Evolutionary conservation across 2,797 vertebrate species (phyloP).

Genomic region (Lepilemur ruficaudatus): DNA sequence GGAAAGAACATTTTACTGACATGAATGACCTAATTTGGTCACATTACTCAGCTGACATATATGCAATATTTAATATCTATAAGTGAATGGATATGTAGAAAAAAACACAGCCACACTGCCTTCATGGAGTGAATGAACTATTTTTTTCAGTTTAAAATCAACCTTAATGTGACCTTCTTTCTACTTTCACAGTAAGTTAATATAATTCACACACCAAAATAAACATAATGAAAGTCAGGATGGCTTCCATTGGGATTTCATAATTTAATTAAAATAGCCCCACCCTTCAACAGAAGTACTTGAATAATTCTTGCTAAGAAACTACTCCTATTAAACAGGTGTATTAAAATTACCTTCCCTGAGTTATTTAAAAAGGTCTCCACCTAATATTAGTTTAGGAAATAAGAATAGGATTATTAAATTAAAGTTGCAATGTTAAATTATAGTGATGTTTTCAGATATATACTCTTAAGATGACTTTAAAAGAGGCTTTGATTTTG

Average conservation of each 20-base stretch:
- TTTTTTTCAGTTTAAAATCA: constrained; percentile 56
- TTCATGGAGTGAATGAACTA: constrained; percentile 3
- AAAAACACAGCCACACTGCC: not conserved
- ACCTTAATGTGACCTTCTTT: constrained; percentile 1
- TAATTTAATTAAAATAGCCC: constrained; percentile 31
- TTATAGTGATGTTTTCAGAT: not conserved
- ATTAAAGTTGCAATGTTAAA: constrained; percentile 28
- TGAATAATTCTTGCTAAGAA: not conserved
- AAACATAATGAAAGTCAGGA: constrained; percentile 47
- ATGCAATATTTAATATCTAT: not conserved
- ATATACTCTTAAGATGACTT: not conserved
- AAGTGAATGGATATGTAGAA: not conserved
- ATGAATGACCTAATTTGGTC: constrained; percentile 32
- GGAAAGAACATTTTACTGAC: constrained; percentile 7
- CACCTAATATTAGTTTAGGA: constrained; percentile 32
- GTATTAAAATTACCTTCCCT: not conserved
- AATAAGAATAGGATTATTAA: constrained; percentile 38
- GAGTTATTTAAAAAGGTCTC: not conserved
- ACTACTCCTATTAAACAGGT: not conserved
- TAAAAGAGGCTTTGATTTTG: constrained; percentile 24
- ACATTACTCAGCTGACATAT: not conserved
- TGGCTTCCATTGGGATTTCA: constrained; percentile 15
- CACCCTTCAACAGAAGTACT: constrained; percentile 15
- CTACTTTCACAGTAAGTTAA: constrained; percentile 14
- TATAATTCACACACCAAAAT: constrained; percentile 34